A percentile compares a stretch with the other conserved stretches of the same genome.
Conservation (phyloP, 2,888 invertebrate genomes). For the Pseudanteris insignis region DNA sequence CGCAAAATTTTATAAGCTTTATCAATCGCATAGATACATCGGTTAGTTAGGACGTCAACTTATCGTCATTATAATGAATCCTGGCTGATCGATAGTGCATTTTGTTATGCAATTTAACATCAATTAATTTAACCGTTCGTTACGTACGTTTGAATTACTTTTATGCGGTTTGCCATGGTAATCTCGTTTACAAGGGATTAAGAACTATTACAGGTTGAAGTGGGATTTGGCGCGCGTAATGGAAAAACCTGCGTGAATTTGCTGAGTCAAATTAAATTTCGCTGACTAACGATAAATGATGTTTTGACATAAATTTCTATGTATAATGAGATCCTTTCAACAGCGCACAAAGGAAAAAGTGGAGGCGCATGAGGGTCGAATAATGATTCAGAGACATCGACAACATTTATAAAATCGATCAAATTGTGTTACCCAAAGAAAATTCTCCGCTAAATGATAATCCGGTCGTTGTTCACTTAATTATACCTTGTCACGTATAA, state of each 20-base stretch:
- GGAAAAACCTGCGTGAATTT: constrained; percentile 26
- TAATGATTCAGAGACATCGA: constrained; percentile 30
- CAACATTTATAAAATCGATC: constrained; percentile 12
- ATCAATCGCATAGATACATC: too few relatives aligned
- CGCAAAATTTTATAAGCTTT: too few relatives aligned
- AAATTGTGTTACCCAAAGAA: too few relatives aligned
- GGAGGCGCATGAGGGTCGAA: constrained; percentile 15
- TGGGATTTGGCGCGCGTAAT: constrained; percentile 16
- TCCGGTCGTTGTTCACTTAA: too few relatives aligned
- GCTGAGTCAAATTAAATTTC: constrained; percentile 28
- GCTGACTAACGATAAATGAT: constrained; percentile 37
- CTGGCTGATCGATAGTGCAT: constrained; percentile 6
- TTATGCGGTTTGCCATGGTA: constrained; percentile 12
- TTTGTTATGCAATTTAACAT: constrained; percentile 20
- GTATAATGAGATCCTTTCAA: constrained; percentile 34
- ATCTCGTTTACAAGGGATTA: constrained; percentile 30
- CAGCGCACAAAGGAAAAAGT: constrained; percentile 23
- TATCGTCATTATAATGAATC: constrained; percentile 11
- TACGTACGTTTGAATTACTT: constrained; percentile 24
- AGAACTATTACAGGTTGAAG: constrained; percentile 25
- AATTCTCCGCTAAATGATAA: too few relatives aligned
- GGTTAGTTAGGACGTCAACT: background rate
- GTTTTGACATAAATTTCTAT: constrained; percentile 37
- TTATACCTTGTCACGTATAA: too few relatives aligned
- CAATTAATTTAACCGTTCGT: constrained; percentile 10